Conservation (phyloP, 2,113 vertebrate genomes). For the Callospermophilus lateralis region DNA sequence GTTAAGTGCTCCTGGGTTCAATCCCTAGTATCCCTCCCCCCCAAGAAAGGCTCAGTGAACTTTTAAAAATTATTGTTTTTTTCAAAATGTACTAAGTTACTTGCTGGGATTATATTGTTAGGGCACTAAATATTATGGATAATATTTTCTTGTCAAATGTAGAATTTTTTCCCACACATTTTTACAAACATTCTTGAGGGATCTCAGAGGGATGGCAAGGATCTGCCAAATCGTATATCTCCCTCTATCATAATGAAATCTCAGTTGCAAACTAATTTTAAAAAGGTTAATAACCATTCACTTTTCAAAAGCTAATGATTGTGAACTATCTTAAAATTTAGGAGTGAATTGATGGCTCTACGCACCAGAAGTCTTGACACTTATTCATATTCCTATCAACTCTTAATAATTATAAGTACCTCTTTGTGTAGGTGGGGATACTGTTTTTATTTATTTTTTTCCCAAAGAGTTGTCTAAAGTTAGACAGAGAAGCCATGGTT, state of each 20-base stretch:
- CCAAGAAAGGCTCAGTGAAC: too few relatives aligned
- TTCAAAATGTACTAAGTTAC: conserved; percentile 32
- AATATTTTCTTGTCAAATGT: conserved; percentile 28
- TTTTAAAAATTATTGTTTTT: conserved; percentile 40
- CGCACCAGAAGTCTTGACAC: background rate
- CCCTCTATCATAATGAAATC: conserved; percentile 46
- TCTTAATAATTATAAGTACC: background rate
- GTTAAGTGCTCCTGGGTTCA: too few relatives aligned
- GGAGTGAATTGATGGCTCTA: background rate
- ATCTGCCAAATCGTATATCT: background rate
- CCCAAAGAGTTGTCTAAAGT: background rate
- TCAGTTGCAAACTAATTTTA: conserved; percentile 19
- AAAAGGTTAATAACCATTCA: conserved; percentile 24
- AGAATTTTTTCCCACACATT: background rate
- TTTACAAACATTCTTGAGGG: conserved; percentile 42
- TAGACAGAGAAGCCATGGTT: background rate
- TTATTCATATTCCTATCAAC: background rate
- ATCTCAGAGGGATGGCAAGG: conserved; percentile 20
- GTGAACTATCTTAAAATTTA: conserved; percentile 9
- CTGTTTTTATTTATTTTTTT: background rate
- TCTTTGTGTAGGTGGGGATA: background rate
- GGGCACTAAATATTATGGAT: background rate
- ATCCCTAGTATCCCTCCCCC: too few relatives aligned
- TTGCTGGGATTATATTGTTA: conserved; percentile 22
- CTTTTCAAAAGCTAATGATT: conserved; percentile 29